phyloP scores from a whole-genome alignment of 2,888 invertebrate genomes.

The Copidosoma aretas region DNA sequence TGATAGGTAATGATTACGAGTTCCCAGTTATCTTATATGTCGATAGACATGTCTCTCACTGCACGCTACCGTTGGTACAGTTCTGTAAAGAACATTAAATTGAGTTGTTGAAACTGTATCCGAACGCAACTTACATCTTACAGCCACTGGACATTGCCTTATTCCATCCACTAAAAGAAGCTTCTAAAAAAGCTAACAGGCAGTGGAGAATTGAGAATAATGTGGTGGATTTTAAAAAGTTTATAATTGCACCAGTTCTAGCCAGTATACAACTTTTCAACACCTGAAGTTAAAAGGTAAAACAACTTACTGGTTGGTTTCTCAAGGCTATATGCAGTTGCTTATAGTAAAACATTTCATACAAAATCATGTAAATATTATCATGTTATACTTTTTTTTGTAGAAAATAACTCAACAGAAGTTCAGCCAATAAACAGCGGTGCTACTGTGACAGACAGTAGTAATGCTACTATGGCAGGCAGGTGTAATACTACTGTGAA shows the following conservation, averaged over 20 bases:
- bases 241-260: no score
- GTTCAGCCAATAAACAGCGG: neutral
- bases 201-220: constrained; percentile 9
- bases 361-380: neutral
- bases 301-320: neutral
- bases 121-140: constrained; percentile 24
- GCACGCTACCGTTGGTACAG: constrained; percentile 42
- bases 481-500: no score
- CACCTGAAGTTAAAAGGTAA: neutral
- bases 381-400: neutral
- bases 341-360: neutral
- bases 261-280: neutral
- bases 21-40: constrained; percentile 45
- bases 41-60: constrained; percentile 46
- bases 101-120: constrained; percentile 8
- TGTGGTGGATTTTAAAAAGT: constrained; percentile 9
- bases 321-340: neutral
- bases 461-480: neutral
- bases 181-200: neutral
- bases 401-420: neutral
- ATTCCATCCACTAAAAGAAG: constrained; percentile 13
- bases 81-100: constrained; percentile 40
- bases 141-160: constrained; percentile 6
- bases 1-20: neutral
- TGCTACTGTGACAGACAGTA: neutral